phyloP scores from a whole-genome alignment of 2,888 invertebrate genomes.

The Helleia helle region DNA sequence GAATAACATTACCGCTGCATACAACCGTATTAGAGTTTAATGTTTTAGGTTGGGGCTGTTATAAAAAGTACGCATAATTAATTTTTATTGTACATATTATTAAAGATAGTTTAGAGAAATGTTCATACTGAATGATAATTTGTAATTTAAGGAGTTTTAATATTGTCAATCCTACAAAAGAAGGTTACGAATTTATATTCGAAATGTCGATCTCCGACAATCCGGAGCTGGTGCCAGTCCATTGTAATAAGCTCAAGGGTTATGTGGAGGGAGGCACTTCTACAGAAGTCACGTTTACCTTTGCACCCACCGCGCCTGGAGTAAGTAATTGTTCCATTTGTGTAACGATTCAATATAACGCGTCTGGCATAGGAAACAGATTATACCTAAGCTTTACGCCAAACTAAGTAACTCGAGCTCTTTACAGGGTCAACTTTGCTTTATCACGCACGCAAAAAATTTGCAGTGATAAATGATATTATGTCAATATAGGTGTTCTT shows the following conservation, averaged over 20 bases:
- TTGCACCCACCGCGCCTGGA: constrained; percentile 76
- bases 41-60: constrained; percentile 76
- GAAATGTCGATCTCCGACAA: constrained; percentile 60
- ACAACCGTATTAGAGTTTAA: constrained; percentile 77
- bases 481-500: too few relatives aligned
- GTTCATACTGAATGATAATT: too few relatives aligned
- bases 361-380: too few relatives aligned
- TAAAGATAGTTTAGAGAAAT: too few relatives aligned
- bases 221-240: constrained; percentile 65
- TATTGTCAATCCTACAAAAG: constrained; percentile 78
- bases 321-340: constrained; percentile 26
- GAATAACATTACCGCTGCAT: constrained; percentile 52
- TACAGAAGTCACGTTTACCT: constrained; percentile 76
- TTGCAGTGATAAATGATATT: too few relatives aligned
- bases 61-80: constrained; percentile 63
- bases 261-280: constrained; percentile 74
- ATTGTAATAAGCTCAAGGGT: constrained; percentile 75
- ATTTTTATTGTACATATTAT: too few relatives aligned
- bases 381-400: too few relatives aligned
- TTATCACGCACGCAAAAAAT: too few relatives aligned
- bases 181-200: constrained; percentile 75
- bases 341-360: too few relatives aligned
- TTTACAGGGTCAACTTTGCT: too few relatives aligned
- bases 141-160: constrained; percentile 65
- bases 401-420: too few relatives aligned